These are phyloP conservation scores for Lepidocolaptes lacrymiger DNA, from an alignment of 2,797 vertebrate species.

Conservation along the genomic window DNA sequence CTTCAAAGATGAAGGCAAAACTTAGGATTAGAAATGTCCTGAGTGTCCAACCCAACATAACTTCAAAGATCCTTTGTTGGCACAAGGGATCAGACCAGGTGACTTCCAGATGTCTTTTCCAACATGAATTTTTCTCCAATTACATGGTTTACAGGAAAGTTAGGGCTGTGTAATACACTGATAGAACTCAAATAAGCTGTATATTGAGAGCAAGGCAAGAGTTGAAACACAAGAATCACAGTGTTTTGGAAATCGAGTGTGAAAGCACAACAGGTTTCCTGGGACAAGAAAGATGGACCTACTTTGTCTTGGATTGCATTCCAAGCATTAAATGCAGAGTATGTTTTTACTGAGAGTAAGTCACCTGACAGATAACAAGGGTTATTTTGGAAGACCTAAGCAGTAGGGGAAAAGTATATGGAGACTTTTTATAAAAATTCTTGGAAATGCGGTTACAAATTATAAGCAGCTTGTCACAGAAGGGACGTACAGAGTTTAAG, in stretches of 20 bases:
- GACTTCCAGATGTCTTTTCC: neutral
- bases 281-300: neutral
- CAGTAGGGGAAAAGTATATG: accelerated
- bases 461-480: neutral
- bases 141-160: neutral
- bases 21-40: neutral
- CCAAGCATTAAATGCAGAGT: neutral
- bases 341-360: neutral
- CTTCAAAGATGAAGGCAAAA: neutral
- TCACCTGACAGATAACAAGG: neutral
- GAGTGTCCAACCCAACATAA: neutral
- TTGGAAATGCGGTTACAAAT: neutral
- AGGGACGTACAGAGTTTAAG: neutral
- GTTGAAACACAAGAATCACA: neutral
- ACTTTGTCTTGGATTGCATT: neutral
- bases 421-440: neutral
- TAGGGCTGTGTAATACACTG: neutral
- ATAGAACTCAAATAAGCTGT: neutral
- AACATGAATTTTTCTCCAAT: neutral
- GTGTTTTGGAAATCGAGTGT: neutral
- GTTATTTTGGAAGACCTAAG: neutral
- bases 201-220: neutral
- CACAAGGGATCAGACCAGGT: neutral
- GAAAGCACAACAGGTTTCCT: neutral
- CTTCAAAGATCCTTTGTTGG: neutral